Conservation (phyloP, 1,140 invertebrate species). For the Ctenoplectra terminalis region DNA sequence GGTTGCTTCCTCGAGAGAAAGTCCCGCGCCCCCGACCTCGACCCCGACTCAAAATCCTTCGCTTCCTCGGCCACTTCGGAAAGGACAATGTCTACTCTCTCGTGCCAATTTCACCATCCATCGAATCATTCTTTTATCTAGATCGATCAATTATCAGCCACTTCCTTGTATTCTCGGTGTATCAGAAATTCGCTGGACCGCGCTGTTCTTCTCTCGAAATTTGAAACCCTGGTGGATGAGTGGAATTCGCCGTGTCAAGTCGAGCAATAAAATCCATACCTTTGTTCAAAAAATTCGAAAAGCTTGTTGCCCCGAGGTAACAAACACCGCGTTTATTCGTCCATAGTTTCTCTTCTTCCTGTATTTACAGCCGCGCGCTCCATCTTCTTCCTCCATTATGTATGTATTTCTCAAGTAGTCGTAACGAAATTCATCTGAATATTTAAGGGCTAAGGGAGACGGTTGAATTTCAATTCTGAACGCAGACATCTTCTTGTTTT, state of each 20-base stretch:
- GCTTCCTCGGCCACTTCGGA: neutral
- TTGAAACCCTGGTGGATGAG: too few species aligned
- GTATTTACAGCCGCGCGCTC: neutral
- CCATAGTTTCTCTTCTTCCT: neutral
- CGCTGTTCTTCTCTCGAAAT: too few species aligned
- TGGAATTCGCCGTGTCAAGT: neutral
- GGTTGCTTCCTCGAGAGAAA: constrained; percentile 24
- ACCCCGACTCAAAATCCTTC: neutral
- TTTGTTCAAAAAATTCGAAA: neutral
- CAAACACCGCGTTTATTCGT: constrained; percentile 4
- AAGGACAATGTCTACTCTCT: constrained; percentile 27
- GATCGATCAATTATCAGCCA: constrained; percentile 21
- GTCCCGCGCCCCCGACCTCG: neutral
- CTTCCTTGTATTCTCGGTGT: neutral
- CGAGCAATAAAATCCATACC: neutral
- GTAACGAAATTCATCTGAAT: constrained; percentile 43
- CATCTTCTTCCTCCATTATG: neutral
- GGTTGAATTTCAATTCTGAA: too few species aligned
- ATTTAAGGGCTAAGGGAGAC: constrained; percentile 33
- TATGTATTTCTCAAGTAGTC: constrained; percentile 15
- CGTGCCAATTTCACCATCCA: neutral
- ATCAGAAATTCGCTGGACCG: neutral
- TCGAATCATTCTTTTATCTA: neutral
- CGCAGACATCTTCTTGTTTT: constrained; percentile 6
- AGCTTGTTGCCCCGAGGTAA: neutral